These are phyloP conservation scores for Sardinella longiceps DNA, from an alignment of 2,797 vertebrate species.

Conservation along the genomic window DNA sequence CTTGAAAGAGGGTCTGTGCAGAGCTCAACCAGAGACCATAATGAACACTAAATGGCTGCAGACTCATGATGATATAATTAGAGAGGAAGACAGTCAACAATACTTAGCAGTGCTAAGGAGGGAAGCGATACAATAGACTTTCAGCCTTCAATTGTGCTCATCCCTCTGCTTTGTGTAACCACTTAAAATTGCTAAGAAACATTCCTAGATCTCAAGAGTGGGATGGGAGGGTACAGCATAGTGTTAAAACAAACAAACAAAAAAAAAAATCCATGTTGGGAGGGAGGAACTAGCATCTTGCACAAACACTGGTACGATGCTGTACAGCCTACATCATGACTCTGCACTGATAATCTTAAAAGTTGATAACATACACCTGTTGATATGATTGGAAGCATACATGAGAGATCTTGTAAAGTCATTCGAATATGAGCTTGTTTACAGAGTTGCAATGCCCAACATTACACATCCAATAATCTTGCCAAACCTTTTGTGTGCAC, in stretches of 20 bases:
- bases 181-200: background rate
- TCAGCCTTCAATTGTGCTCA: background rate
- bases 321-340: background rate
- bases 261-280: background rate
- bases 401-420: too few relatives aligned
- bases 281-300: background rate
- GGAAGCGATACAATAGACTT: background rate
- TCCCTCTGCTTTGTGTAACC: background rate
- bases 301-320: background rate
- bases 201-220: background rate
- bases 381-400: background rate
- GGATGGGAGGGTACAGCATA: background rate
- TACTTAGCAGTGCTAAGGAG: background rate
- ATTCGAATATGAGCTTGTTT: background rate
- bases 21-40: background rate
- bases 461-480: too few relatives aligned
- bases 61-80: background rate
- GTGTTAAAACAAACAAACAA: too few relatives aligned
- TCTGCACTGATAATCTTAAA: background rate
- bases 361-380: background rate
- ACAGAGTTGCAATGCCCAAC: background rate
- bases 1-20: background rate
- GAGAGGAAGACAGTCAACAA: background rate
- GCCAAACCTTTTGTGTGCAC: too few relatives aligned
- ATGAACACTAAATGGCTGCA: background rate